Evolutionary conservation across 2,797 vertebrate species (phyloP), one percentile per base, ranked within the genome.

Genomic region (Balearica regulorum): DNA sequence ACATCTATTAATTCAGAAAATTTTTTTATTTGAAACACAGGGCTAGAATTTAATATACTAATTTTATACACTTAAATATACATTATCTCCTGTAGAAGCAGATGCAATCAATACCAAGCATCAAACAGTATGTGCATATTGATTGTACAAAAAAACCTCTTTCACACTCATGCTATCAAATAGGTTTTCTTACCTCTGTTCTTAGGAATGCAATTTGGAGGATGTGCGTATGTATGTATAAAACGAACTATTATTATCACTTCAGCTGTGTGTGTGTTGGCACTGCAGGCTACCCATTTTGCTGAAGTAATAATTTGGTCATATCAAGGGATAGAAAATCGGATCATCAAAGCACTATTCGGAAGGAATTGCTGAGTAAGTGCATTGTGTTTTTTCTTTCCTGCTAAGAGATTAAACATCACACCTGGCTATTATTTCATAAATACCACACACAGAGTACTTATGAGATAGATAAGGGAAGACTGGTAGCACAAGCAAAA

Each of bases 231-330:
- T 26, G 33, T n/a, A 65, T 41, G 37, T 91, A 57, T 41, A 75
- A 94, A 94, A 61, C 0, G 10, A 85, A 19, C 78, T 87, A 48
- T 68, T 93, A 6, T 66, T 65, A 51, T 78, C 71, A 65, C 60
- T 89, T 95, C 90, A 94, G 44, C 55, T 84, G 4, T 49, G 48
- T 39, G 33, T 35, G 11, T 70, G 46, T 65, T 91, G 77, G 39
- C 84, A 90, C 46, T 61, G 79, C 82, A 89, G 68, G 37, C 49
- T 92, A 64, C 61, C n/a, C 76, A 31, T 44, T 92, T 58, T 95
- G 71, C 82, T 95, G 65, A 94, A 86, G 87, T 35, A 92, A 96
- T 68, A 91, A 91, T 87, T 90, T 87, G 81, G 66, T 88, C 28
- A 13, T 68, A 73, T 60, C 53, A 78, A 62, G 65, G 62, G 73